phyloP scores from a whole-genome alignment of 2,113 vertebrate species.

The Corydoras sp. region DNA sequence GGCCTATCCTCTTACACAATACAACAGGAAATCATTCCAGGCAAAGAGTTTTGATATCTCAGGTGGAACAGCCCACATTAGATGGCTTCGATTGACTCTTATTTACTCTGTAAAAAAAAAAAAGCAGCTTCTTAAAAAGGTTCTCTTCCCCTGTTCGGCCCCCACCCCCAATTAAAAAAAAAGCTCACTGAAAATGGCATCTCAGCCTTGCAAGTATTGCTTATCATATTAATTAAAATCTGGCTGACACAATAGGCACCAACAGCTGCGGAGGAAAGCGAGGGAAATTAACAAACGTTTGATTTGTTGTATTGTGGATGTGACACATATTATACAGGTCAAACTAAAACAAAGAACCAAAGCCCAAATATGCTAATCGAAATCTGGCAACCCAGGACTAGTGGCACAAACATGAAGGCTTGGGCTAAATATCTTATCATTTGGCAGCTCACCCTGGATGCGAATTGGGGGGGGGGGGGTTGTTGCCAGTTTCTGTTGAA shows the following conservation, averaged over 20 bases:
- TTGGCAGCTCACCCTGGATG: slow-evolving; percentile 25
- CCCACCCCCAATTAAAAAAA: slow-evolving; percentile 62
- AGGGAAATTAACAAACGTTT: slow-evolving; percentile 93
- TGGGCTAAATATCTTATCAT: slow-evolving; percentile 64
- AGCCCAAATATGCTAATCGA: slow-evolving; percentile 87
- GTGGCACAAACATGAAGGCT: slow-evolving; percentile 74
- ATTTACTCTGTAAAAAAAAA: slow-evolving; percentile 39
- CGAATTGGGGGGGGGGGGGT: background rate
- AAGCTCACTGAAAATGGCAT: slow-evolving; percentile 50
- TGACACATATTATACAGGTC: slow-evolving; percentile 99
- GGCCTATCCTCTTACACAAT: slow-evolving; percentile 55
- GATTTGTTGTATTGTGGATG: slow-evolving; percentile 99
- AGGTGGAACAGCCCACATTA: slow-evolving; percentile 54
- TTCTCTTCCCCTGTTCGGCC: slow-evolving; percentile 33
- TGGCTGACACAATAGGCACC: slow-evolving; percentile 86
- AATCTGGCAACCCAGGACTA: slow-evolving; percentile 73
- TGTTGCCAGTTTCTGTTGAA: slow-evolving; percentile 34
- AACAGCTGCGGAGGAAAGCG: slow-evolving; percentile 91
- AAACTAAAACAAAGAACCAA: slow-evolving; percentile 85
- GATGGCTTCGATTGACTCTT: slow-evolving; percentile 42
- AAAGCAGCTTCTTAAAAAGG: background rate
- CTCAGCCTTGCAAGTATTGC: slow-evolving; percentile 95
- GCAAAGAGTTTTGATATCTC: slow-evolving; percentile 35
- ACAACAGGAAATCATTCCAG: slow-evolving; percentile 57
- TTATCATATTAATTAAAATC: slow-evolving; percentile 99